Conservation (phyloP, 2,113 vertebrate genomes). For the Bettongia penicillata region DNA sequence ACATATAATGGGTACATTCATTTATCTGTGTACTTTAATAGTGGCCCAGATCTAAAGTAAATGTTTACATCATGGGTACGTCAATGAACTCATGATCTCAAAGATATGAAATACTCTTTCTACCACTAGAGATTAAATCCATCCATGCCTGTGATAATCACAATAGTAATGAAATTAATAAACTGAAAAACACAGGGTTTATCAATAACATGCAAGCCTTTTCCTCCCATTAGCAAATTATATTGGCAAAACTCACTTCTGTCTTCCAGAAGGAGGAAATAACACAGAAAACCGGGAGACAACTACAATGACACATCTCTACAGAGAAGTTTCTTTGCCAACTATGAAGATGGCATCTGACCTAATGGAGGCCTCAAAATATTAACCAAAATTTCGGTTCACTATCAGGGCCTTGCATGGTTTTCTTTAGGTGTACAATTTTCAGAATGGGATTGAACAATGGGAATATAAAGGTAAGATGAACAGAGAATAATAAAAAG, state of each 20-base stretch:
- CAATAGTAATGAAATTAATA: too few relatives aligned
- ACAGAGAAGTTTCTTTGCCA: background rate
- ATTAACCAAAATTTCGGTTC: background rate
- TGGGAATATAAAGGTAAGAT: background rate
- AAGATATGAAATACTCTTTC: too few relatives aligned
- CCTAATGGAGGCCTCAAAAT: background rate
- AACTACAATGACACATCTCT: conserved; percentile 3
- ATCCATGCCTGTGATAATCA: too few relatives aligned
- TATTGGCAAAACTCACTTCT: background rate
- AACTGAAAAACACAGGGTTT: background rate
- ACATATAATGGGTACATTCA: too few relatives aligned
- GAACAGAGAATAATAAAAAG: background rate
- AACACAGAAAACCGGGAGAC: background rate
- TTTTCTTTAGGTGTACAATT: conserved; percentile 1
- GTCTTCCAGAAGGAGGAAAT: conserved; percentile 7
- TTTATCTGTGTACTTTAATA: too few relatives aligned
- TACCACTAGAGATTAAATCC: too few relatives aligned
- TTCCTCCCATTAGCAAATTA: background rate
- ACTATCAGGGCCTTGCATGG: background rate
- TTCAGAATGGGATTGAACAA: conserved; percentile 33
- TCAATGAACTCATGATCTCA: too few relatives aligned
- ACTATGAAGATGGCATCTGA: background rate
- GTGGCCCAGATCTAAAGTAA: too few relatives aligned
- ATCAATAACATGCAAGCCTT: background rate
- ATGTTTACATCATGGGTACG: too few relatives aligned